Conservation (phyloP, 2,888 invertebrate genomes). For the Polydrusus cervinus region DNA sequence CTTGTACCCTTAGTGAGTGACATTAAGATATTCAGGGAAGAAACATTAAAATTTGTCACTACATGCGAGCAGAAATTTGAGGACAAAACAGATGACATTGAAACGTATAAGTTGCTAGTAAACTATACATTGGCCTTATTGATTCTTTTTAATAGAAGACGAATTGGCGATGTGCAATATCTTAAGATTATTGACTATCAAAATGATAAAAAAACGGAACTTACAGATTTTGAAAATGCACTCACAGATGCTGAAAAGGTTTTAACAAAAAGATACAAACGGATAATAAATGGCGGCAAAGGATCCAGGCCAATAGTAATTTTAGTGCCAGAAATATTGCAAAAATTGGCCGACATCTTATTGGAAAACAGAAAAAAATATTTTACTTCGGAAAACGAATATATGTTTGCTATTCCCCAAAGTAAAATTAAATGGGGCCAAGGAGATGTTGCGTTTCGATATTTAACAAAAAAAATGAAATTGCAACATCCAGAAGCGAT, state of each 20-base stretch:
- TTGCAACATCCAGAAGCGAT: conserved; percentile 45
- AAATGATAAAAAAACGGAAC: too few relatives aligned
- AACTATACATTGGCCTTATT: conserved; percentile 51
- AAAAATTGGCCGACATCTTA: neutral
- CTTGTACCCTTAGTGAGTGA: conserved; percentile 57
- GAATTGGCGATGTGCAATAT: neutral
- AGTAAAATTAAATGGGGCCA: conserved; percentile 60
- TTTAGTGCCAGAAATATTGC: neutral
- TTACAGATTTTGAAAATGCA: conserved; percentile 35
- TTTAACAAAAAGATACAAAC: conserved; percentile 56
- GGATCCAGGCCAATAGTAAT: conserved; percentile 58
- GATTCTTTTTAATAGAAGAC: conserved; percentile 54
- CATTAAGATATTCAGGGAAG: conserved; percentile 57
- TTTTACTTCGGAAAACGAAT: conserved; percentile 60
- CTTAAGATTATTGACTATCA: conserved; percentile 10
- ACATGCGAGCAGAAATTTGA: conserved; percentile 3
- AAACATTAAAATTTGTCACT: conserved; percentile 50
- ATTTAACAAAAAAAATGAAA: conserved; percentile 55
- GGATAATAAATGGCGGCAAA: conserved; percentile 59
- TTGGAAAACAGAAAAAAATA: conserved; percentile 52
- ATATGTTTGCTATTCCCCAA: conserved; percentile 59
- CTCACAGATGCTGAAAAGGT: conserved; percentile 44
- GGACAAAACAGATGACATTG: neutral
- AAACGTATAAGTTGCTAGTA: conserved; percentile 54
- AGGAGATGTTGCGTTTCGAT: conserved; percentile 60